Base-by-base conservation (phyloP, 2,888 invertebrate genomes). In the Mythimna impura region DNA sequence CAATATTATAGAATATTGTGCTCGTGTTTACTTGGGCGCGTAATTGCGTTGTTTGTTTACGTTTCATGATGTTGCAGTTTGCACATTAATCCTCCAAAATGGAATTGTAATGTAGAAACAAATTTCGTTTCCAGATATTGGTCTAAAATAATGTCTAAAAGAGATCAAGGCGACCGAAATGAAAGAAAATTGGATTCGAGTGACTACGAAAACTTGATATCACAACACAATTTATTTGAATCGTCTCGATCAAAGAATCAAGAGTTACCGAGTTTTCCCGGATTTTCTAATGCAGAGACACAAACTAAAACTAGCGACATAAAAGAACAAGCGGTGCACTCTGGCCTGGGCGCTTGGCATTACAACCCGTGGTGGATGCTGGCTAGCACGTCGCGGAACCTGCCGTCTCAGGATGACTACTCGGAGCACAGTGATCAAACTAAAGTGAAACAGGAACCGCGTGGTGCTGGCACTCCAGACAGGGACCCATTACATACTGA, bases 361-460 rank as follows among this genome's bases (percentile, higher is more conserved):
- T 96, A 96, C 83, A 96, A 96, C 75, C 96, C 96, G 40, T 96
- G 96, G 96, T 96, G 96, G 96, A 96, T 96, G 96, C 91, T 96
- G 47, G 96, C 96, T 30, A 93, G 96, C 80, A 96, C 96, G 4
- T 96, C 96, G 12, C 91, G 96, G 62, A 94, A 92, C 87, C 91
- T 94, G 67, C 94, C 95, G 5, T 93, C 95, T 2, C 96, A 96
- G 80, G 95, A 96, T 80, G 96, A 96, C 75, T 96, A 92, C 85
- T 92, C 94, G 36, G 96, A 96, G 84, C 91, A 91, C 76, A 93
- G 91, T 89, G 95, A 96, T 64, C 93, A 95, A 85, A 87, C 94
- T 43, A 96, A 95, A 90, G 93, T 96, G 7, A 96, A 96, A 88
- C 93, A 96, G 81, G 96, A 96, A 83, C 96, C 96, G 7, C 85